Conservation (phyloP, 1,140 invertebrate species). For the Bombus superbus region DNA sequence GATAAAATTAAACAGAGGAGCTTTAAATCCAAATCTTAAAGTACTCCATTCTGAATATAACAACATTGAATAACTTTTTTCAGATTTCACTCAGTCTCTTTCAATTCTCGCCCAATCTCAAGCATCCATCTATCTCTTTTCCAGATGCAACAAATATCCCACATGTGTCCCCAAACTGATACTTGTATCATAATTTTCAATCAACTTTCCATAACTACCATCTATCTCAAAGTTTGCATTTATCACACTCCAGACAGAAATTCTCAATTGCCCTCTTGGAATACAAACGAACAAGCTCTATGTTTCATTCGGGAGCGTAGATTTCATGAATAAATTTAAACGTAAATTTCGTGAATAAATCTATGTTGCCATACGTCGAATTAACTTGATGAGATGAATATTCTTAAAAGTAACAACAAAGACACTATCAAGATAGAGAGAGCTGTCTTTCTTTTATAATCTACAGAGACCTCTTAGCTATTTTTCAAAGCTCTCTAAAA, state of each 20-base stretch:
- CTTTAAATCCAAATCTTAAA: no score
- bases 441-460: background rate
- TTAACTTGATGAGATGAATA: background rate
- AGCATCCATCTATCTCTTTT: background rate
- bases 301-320: background rate
- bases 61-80: no score
- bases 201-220: background rate
- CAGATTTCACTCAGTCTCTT: no score
- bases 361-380: background rate
- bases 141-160: background rate
- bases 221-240: background rate
- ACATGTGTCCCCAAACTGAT: background rate
- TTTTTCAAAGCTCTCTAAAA: no score
- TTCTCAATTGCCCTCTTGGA: background rate
- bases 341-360: background rate
- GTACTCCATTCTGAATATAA: background rate
- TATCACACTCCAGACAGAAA: background rate
- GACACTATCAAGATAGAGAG: background rate
- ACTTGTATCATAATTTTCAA: background rate
- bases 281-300: background rate
- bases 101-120: no score
- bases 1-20: no score
- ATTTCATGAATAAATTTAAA: background rate
- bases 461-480: no score
- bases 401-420: background rate